Evolutionary conservation across 2,113 vertebrate species (phyloP), one percentile per base, ranked within the genome.

Genomic region (Petaurus breviceps): DNA sequence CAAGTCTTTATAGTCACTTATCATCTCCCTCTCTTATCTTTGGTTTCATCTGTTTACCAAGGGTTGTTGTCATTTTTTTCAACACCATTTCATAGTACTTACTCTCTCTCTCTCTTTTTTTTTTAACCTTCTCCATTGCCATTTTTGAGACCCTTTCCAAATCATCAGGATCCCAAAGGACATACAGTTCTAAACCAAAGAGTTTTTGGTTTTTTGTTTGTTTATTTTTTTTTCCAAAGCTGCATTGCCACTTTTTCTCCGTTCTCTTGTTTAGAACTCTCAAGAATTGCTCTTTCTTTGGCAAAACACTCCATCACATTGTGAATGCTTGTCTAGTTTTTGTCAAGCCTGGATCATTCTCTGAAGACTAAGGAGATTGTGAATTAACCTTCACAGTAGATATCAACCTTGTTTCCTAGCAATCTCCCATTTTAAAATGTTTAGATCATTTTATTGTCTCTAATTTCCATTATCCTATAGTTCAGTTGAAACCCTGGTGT

Each of bases 11-110:
- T 43, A 53, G 1, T 51, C 4, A 57, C 46, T 90, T 77, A 68
- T 77, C n/a, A 92, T 91, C 61, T 92, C n/a, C 61, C 47, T 61
- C n/a, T 50, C n/a, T 93, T 50, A 54, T 90, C 93, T 93, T 94
- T 93, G 51, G 31, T 92, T 10, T 90, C 91, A 95, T 51, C 54
- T 91, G 43, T 90, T 55, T 95, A 93, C 92, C 19, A 93, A 93
- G 24, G 1, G 51, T 51, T 55, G 24, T 55, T 57, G 55, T 26
- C 9, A 2, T 53, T 54, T 8, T 94, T 97, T 90, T 68, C 92
- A 93, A 89, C 43, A 50, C 84, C 47, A 52, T 43, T 14, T 93
- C 47, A 16, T 93, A 92, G 52, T 26, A 61, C 26, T 49, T 49
- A 51, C 37, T 77, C 46, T 68, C 5, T 90, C 23, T 93, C 37